A percentile compares a stretch with the other conserved stretches of the same genome.
Evolutionary conservation across 2,113 vertebrate genomes (phyloP).

Genomic region (Orycteropus afer): DNA sequence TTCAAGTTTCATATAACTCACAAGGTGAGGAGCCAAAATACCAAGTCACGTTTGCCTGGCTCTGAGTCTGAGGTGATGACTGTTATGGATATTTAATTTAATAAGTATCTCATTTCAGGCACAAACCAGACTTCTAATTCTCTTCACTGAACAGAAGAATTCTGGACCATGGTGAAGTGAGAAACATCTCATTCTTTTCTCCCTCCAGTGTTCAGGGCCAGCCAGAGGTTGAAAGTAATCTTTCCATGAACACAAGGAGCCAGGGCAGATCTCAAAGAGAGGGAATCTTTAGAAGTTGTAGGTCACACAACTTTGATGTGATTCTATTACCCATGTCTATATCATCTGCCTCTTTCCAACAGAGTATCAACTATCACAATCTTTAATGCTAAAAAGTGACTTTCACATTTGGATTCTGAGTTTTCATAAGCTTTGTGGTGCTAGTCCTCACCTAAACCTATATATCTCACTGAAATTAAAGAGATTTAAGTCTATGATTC

Average conservation of each 20-base stretch:
- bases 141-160: not conserved
- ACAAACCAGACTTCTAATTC: not conserved
- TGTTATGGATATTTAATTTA: not conserved
- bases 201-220: not conserved
- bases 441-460: conserved; percentile 1
- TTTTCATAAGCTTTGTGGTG: conserved; percentile 53
- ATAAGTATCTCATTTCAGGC: not conserved
- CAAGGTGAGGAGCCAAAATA: not conserved
- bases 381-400: conserved; percentile 66
- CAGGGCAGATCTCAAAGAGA: conserved; percentile 60
- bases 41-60: not conserved
- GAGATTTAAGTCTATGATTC: conserved; percentile 26
- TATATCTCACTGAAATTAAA: conserved; percentile 54
- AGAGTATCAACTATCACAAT: conserved; percentile 64
- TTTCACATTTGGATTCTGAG: conserved; percentile 47
- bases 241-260: conserved; percentile 45
- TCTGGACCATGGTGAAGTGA: not conserved
- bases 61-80: not conserved
- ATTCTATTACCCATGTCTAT: conserved; percentile 56
- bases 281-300: conserved; percentile 67
- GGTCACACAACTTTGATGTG: conserved; percentile 70
- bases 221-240: not conserved
- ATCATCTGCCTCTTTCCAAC: conserved; percentile 57
- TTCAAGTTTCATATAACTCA: not conserved
- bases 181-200: not conserved